phyloP scores from a whole-genome alignment of 2,888 invertebrate genomes.

The Drosophila mettleri region DNA sequence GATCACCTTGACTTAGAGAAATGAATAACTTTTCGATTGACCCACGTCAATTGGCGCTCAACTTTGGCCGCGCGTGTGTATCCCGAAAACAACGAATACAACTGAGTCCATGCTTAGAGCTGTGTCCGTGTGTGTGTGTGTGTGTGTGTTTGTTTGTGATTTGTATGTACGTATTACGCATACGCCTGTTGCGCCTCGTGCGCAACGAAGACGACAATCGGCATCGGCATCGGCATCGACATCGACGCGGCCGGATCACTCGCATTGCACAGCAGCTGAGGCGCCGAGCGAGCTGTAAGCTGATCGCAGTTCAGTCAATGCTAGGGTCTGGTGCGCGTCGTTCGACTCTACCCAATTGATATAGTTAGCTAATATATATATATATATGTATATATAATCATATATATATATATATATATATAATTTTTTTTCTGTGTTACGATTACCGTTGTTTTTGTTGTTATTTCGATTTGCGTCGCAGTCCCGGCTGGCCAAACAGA shows the following conservation, averaged over 20 bases:
- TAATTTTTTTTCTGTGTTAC: slow-evolving; percentile 5
- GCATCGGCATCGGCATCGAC: slow-evolving; percentile 17
- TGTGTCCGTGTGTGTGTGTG: not conserved
- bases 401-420: not conserved
- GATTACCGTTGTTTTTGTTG: slow-evolving; percentile 4
- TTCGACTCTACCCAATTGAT: slow-evolving; percentile 6
- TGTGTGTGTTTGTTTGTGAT: not conserved
- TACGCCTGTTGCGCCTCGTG: slow-evolving; percentile 57
- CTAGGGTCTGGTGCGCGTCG: slow-evolving; percentile 31
- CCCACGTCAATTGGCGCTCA: slow-evolving; percentile 38
- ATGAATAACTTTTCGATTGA: slow-evolving; percentile 28
- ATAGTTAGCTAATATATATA: not conserved
- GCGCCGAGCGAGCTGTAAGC: slow-evolving; percentile 22
- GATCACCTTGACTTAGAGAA: not conserved
- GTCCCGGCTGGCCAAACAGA: slow-evolving; percentile 38
- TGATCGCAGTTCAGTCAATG: slow-evolving; percentile 38
- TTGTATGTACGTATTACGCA: slow-evolving; percentile 37
- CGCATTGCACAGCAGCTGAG: slow-evolving; percentile 8
- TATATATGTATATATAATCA: not conserved
- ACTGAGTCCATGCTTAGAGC: slow-evolving; percentile 25
- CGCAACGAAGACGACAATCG: slow-evolving; percentile 37
- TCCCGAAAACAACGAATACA: slow-evolving; percentile 22
- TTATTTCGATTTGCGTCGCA: slow-evolving; percentile 43
- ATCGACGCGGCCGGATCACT: slow-evolving; percentile 6
- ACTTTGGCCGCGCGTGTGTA: slow-evolving; percentile 43